phyloP scores from a whole-genome alignment of 2,797 vertebrate species.

The Neosilurus mollespiculum region DNA sequence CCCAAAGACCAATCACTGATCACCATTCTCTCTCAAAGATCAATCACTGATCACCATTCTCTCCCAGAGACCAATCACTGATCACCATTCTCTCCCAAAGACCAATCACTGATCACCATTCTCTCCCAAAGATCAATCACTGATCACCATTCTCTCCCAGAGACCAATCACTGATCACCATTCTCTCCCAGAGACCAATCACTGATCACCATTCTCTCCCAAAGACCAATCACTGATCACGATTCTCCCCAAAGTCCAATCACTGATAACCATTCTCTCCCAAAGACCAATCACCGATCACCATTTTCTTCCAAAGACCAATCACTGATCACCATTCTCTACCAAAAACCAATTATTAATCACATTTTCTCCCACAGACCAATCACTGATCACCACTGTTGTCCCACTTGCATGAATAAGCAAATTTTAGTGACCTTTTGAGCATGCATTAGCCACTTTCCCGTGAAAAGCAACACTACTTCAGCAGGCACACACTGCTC shows the following conservation, averaged over 20 bases:
- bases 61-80: background rate
- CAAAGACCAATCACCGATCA: background rate
- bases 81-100: background rate
- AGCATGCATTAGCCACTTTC: background rate
- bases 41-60: background rate
- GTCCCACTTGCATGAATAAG: slow-evolving; percentile 5
- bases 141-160: background rate
- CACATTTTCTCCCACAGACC: background rate
- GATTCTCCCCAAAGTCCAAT: background rate
- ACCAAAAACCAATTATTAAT: background rate
- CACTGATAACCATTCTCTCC: background rate
- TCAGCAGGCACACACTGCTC: background rate
- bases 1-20: background rate
- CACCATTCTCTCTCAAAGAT: background rate
- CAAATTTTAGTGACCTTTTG: background rate
- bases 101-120: background rate
- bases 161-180: background rate
- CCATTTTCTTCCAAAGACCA: background rate
- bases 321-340: background rate
- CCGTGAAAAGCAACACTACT: slow-evolving; percentile 2
- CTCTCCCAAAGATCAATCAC: background rate
- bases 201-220: background rate
- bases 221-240: background rate
- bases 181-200: background rate
- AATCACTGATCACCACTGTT: background rate